A percentile compares a stretch with the other conserved stretches of the same genome.
phyloP scores from a whole-genome alignment of 2,113 vertebrate genomes.

The Oostethus manadensis region DNA sequence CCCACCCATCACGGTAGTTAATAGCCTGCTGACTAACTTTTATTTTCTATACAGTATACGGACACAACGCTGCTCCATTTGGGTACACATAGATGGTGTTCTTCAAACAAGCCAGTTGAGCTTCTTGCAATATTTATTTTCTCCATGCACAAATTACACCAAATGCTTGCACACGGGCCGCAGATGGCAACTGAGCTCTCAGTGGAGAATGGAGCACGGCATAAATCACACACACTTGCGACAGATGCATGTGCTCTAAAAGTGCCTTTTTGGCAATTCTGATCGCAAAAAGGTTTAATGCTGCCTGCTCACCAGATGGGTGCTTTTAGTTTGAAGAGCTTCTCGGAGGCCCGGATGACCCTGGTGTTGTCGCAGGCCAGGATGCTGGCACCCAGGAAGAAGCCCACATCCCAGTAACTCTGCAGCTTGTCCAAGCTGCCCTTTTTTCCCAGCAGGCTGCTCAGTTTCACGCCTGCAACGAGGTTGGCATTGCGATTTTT shows the following conservation, averaged over 20 bases:
- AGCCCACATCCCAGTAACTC: constrained; percentile 98
- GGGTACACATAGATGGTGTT: constrained; percentile 3
- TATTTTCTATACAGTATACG: background rate
- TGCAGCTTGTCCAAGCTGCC: constrained; percentile 95
- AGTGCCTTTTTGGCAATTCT: background rate
- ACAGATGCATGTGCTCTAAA: constrained; percentile 1
- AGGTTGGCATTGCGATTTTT: background rate
- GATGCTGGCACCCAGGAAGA: constrained; percentile 93
- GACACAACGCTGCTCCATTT: background rate
- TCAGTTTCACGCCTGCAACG: constrained; percentile 89
- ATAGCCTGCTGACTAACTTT: background rate
- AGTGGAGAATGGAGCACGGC: constrained; percentile 12
- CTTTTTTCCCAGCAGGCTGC: constrained; percentile 94
- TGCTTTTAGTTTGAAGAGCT: constrained; percentile 94
- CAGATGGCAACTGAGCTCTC: constrained; percentile 32
- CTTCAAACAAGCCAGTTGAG: constrained; percentile 13
- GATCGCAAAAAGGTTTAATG: background rate
- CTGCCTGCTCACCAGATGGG: constrained; percentile 83
- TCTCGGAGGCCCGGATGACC: constrained; percentile 95
- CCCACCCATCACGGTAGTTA: background rate
- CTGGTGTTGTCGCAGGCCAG: constrained; percentile 89
- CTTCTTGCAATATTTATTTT: constrained; percentile 3
- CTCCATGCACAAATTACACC: background rate
- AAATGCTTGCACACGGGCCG: constrained; percentile 14
- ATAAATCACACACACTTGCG: constrained; percentile 17